Evolutionary conservation across 2,113 vertebrate genomes (phyloP), one percentile per base, ranked within the genome.

Genomic region (Lichenostomus cassidix): DNA sequence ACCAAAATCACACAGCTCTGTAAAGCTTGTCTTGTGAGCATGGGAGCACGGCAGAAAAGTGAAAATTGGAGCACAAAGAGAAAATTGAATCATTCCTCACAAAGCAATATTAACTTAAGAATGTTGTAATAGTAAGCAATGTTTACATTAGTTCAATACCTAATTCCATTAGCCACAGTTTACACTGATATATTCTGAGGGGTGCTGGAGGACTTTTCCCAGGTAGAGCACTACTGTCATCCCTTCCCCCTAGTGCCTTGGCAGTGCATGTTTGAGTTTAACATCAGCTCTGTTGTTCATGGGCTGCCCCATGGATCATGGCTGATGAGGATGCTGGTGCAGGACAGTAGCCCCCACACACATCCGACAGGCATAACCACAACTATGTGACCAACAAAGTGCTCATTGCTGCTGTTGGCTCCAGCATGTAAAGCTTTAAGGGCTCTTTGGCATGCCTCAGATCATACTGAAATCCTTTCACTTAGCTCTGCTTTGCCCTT

Each of bases 341-440:
- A 5, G 81, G 63, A 46, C n/a, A 67, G 27, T 14, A 68, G 19
- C 6, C 47, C 17, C 29, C 0, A 0, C 5, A 1, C 7, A 7
- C 4, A 4, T 65, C 46, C 0, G 0, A 42, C 56, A 70, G 91
- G 29, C 4, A 1, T 31, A 49, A 79, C 21, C 8, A 15, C 37
- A 80, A 10, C 41, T 58, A 8, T 1, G 3, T 1, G 33, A 63
- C 41, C 56, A 71, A 49, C 49, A 68, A 84, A 64, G 31, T 78
- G 29, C 39, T 78, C 39, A 18, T 77, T 81, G 69, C 56, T 75
- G 65, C 74, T 4, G 2, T 35, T 9, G 2, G 44, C 63, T 65
- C 50, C 47, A 24, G 63, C 5, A 1, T 0, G 2, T 68, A 69
- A 62, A 87, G 49, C 37, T 83, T 71, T 80, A 73, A 92, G 63